Conservation (phyloP, 1,140 invertebrate species). For the Diorhabda carinulata region DNA sequence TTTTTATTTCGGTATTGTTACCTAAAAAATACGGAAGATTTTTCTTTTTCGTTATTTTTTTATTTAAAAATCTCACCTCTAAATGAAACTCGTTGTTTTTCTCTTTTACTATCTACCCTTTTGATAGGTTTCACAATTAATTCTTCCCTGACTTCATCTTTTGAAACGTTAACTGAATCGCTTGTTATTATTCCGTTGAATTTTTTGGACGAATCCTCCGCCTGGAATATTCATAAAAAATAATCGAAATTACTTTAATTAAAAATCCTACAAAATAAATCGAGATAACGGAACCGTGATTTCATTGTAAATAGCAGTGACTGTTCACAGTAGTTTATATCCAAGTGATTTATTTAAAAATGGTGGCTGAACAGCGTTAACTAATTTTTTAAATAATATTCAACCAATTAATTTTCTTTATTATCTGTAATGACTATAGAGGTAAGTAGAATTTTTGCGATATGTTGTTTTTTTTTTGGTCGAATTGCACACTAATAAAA, state of each 20-base stretch:
- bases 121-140: conserved; percentile 30
- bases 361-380: too few relatives aligned
- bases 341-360: too few relatives aligned
- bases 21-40: neutral
- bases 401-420: too few relatives aligned
- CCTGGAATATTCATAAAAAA: neutral
- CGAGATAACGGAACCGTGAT: too few relatives aligned
- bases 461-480: too few relatives aligned
- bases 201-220: neutral
- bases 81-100: conserved; percentile 40
- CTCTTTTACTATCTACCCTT: conserved; percentile 32
- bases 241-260: conserved; percentile 4
- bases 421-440: too few relatives aligned
- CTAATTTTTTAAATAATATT: too few relatives aligned
- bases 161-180: neutral
- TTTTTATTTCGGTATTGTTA: conserved; percentile 42
- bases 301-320: too few relatives aligned
- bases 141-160: conserved; percentile 24
- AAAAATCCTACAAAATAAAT: neutral
- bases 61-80: conserved; percentile 35
- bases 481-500: too few relatives aligned
- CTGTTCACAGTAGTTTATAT: too few relatives aligned
- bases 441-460: too few relatives aligned
- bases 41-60: neutral
- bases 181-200: conserved; percentile 7